Base-by-base conservation (phyloP, 2,797 vertebrate species). In the Arrhamphus sclerolepis region DNA sequence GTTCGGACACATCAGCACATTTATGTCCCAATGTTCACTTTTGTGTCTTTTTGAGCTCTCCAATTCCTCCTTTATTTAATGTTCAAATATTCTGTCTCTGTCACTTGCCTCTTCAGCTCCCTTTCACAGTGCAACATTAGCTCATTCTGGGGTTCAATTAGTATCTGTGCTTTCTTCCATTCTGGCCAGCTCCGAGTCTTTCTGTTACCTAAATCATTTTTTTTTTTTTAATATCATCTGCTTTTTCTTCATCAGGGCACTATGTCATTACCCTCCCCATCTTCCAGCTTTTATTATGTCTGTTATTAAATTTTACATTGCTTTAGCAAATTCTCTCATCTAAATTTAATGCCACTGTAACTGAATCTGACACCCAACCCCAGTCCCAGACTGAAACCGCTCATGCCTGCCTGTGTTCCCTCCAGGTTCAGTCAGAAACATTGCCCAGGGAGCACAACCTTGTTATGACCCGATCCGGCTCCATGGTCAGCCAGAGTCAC, bases 351-450 rank as follows among this genome's bases (percentile, higher is more conserved):
- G 22, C 44, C 7, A 46, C 53, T 53, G 13, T 62, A 18, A 72
- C 64, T 66, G 18, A 54, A 42, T 73, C 70, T 83, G 80, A 86
- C 56, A 62, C 82, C 78, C 63, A 42, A 1, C 70, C 78, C 80
- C 66, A 50, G 70, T 62, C 79, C 86, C 70, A 16, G 64, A 84
- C 87, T 90, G 85, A 91, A 84, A 80, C 81, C 81, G 56, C 81
- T 89, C 82, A 77, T 88, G 78, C 85, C 84, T 79, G 31, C 86
- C 80, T 89, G 72, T 85, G 48, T 82, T 72, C 76, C 73, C 67
- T 79, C 20, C 93, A 95, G 95, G 94, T 84, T 86, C 94, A 83
- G 93, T 87, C 87, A 5, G 91, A 92, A 89, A 82, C 84, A 46
- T 28, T 93, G 66, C 76, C 92, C 53, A 78, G 90, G 43, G 93